phyloP scores from a whole-genome alignment of 2,113 vertebrate species.

The Lampris megalopsis region DNA sequence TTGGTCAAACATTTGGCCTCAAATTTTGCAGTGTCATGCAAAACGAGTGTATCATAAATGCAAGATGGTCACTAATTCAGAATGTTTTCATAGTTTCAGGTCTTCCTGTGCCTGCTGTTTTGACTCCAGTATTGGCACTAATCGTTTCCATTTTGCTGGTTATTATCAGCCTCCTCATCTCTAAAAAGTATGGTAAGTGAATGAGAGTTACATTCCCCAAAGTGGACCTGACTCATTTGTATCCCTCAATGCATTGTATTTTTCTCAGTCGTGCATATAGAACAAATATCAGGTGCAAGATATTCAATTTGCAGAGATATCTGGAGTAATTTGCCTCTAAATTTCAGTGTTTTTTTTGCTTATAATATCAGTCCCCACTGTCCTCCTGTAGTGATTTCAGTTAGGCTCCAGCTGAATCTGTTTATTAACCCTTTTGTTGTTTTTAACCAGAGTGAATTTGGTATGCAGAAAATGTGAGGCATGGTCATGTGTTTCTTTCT shows the following conservation, averaged over 20 bases:
- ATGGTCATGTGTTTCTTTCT: constrained; percentile 67
- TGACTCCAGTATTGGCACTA: constrained; percentile 53
- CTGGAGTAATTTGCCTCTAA: not conserved
- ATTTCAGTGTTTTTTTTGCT: not conserved
- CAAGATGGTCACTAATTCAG: not conserved
- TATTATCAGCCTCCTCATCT: constrained; percentile 44
- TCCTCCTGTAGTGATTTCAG: not conserved
- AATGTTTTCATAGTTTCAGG: constrained; percentile 38
- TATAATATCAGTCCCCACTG: not conserved
- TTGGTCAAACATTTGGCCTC: too few species aligned
- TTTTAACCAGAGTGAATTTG: constrained; percentile 23
- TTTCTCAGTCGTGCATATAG: too few species aligned
- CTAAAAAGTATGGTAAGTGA: constrained; percentile 54
- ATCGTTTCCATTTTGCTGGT: constrained; percentile 28
- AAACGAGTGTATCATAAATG: not conserved
- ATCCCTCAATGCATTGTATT: not conserved
- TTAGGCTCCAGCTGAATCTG: too few species aligned
- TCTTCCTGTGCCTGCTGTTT: constrained; percentile 12
- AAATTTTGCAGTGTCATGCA: too few species aligned
- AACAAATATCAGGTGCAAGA: too few species aligned
- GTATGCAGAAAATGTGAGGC: constrained; percentile 42
- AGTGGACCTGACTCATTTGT: not conserved
- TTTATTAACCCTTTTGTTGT: too few species aligned
- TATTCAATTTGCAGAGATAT: too few species aligned
- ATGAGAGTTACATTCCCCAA: not conserved